Base-by-base conservation (phyloP, 2,797 vertebrate species). In the Anguilla obscura region DNA sequence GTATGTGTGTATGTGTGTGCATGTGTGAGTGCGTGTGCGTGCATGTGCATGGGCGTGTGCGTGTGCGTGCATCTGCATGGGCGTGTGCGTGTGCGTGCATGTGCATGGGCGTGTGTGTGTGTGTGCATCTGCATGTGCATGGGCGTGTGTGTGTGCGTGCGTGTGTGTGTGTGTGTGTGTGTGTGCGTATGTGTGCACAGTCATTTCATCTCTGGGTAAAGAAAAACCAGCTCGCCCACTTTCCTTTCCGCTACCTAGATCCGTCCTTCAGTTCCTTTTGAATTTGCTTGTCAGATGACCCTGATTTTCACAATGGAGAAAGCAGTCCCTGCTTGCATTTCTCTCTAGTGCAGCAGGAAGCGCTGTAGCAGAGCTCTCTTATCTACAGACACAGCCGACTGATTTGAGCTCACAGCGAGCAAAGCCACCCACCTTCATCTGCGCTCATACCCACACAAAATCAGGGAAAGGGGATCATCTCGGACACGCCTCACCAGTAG, bases 191-290 rank as follows among this genome's bases (percentile, higher is more conserved):
- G n/a, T 14, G 12, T 36, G 21, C 5, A 50, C 18, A 82, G 79
- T 82, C 45, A 82, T 82, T 50, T 50, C 40, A 82, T 21, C 79
- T 50, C 56, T 8, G 40, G 58, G 21, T 86, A 4, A 79, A 79
- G 18, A n/a, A 63, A 58, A 63, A 66, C n/a, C 21, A n/a, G 56
- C 33, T 66, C 40, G 58, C 60, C 56, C 27, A 50, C 83, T 33
- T 56, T 18, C 56, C 36, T 69, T 40, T 33, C 33, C 21, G 5
- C 56, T 45, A n/a, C 48, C 30, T 36, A 86, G 40, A 5, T 24
- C 79, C 21, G 79, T 82, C 79, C 79, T 50, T 82, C 79, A 50
- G 79, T 36, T 40, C 56, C 85, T 86, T 40, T 45, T 86, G 60
- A 86, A 69, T 69, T 69, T 14, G 16, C 36, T 48, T 86, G 56